Percentiles rank a stretch among this genome's conserved stretches.
These are phyloP conservation scores for Xestobium rufovillosum DNA, from an alignment of 2,888 invertebrate species.

Conservation along the genomic window DNA sequence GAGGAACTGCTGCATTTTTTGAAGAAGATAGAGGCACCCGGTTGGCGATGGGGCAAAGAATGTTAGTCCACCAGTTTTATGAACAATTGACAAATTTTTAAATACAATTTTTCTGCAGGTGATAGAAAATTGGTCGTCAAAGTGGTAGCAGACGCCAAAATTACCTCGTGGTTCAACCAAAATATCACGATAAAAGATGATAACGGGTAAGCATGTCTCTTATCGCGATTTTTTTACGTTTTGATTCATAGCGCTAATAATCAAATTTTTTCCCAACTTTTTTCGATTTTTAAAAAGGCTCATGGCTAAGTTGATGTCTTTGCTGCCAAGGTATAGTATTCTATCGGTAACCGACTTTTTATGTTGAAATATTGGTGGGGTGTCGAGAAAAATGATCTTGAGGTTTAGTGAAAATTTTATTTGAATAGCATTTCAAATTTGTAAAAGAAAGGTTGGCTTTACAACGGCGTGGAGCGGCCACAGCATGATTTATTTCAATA, in stretches of 20 bases:
- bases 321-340: constrained; percentile 83
- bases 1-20: constrained; percentile 72
- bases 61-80: constrained; percentile 28
- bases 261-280: constrained; percentile 19
- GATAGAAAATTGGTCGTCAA: constrained; percentile 80
- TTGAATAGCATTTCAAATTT: too few relatives aligned
- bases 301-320: constrained; percentile 88
- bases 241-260: neutral
- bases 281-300: constrained; percentile 51
- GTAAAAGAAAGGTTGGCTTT: too few relatives aligned
- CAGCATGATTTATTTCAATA: too few relatives aligned
- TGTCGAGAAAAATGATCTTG: too few relatives aligned
- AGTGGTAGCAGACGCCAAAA: constrained; percentile 80
- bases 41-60: constrained; percentile 66
- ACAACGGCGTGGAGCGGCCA: too few relatives aligned
- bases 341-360: too few relatives aligned
- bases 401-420: too few relatives aligned
- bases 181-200: constrained; percentile 67
- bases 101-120: constrained; percentile 61
- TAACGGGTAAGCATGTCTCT: constrained; percentile 50
- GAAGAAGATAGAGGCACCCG: constrained; percentile 68
- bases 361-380: too few relatives aligned
- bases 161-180: constrained; percentile 78
- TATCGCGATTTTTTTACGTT: constrained; percentile 2
- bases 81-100: too few relatives aligned